Conservation (phyloP, 1,140 invertebrate species). For the Dufourea novaeangliae region DNA sequence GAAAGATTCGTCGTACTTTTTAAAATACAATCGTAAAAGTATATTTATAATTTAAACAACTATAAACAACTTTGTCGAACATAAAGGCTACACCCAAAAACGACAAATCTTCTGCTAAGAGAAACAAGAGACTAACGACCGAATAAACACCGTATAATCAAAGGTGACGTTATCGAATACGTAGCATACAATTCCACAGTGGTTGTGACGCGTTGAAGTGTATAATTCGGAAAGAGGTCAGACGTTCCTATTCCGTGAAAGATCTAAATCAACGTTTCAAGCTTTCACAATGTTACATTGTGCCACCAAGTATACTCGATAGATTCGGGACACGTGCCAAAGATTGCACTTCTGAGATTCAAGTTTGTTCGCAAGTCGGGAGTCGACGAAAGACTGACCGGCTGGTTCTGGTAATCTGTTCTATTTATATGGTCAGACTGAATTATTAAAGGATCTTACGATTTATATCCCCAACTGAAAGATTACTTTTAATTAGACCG, state of each 20-base stretch:
- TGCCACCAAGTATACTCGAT: neutral
- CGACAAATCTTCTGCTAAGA: no score
- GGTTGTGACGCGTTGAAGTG: no score
- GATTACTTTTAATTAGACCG: neutral
- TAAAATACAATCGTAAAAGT: no score
- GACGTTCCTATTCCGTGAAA: neutral
- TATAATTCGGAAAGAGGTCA: neutral
- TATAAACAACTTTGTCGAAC: no score
- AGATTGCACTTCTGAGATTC: neutral
- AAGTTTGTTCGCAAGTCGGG: neutral
- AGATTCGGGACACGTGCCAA: constrained; percentile 4
- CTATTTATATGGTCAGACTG: neutral
- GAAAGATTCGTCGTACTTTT: no score
- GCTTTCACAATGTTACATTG: neutral
- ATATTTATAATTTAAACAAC: no score
- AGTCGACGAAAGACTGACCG: neutral
- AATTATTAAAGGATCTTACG: neutral
- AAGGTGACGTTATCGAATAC: no score
- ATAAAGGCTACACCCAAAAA: no score
- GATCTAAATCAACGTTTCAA: neutral
- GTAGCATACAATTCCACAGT: no score
- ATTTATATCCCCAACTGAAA: neutral
- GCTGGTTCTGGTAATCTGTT: neutral
- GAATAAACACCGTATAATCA: no score
- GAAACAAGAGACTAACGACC: no score